Conservation (phyloP, 2,888 invertebrate species). For the Mellilla xanthometata region DNA sequence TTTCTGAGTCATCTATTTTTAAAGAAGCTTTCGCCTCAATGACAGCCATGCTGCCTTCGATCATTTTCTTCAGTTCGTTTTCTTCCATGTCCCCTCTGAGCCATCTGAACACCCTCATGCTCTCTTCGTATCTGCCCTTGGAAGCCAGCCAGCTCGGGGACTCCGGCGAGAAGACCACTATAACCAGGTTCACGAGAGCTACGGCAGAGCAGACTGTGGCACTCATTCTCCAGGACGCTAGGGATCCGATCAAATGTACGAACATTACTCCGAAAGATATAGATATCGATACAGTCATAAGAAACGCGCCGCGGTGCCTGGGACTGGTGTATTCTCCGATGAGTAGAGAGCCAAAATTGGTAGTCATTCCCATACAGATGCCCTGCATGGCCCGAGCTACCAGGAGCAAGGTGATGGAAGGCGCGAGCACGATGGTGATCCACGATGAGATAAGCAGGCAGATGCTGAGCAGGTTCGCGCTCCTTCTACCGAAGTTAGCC, state of each 20-base stretch:
- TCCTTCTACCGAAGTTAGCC: conserved; percentile 74
- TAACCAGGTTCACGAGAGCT: conserved; percentile 66
- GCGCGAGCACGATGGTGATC: conserved; percentile 60
- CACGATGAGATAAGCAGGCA: conserved; percentile 74
- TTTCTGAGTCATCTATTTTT: conserved; percentile 36
- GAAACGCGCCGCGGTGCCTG: conserved; percentile 81
- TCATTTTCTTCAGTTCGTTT: conserved; percentile 59
- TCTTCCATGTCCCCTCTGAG: conserved; percentile 74
- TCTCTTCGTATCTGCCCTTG: conserved; percentile 76
- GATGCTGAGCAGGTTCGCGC: conserved; percentile 64
- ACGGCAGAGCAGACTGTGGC: conserved; percentile 72
- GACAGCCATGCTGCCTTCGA: conserved; percentile 47
- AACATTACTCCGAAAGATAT: conserved; percentile 82
- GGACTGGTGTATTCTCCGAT: conserved; percentile 82
- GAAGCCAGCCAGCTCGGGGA: conserved; percentile 85
- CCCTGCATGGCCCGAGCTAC: conserved; percentile 65
- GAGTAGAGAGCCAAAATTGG: conserved; percentile 70
- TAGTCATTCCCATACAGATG: conserved; percentile 75
- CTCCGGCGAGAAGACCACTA: conserved; percentile 76
- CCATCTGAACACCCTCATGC: conserved; percentile 79
- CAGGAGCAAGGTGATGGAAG: conserved; percentile 50
- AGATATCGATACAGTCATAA: conserved; percentile 82
- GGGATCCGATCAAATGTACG: conserved; percentile 84
- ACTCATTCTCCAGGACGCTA: conserved; percentile 77
- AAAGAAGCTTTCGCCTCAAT: conserved; percentile 37